A percentile compares a stretch with the other conserved stretches of the same genome.
phyloP scores from a whole-genome alignment of 2,888 invertebrate genomes.

The Ectemnius continuus region DNA sequence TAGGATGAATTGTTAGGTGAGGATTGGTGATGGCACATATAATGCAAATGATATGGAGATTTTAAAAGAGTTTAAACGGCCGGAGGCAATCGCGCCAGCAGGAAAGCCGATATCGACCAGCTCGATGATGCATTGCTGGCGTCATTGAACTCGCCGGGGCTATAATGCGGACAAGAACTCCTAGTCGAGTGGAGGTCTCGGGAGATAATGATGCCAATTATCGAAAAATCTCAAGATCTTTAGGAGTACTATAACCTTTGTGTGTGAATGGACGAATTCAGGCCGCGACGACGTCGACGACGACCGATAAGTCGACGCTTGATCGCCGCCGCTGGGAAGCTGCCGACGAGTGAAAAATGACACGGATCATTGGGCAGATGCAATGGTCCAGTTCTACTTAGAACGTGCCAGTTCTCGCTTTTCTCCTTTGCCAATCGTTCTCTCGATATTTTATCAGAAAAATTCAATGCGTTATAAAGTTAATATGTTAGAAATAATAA shows the following conservation, averaged over 20 bases:
- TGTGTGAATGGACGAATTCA: conserved; percentile 17
- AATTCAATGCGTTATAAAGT: too few species aligned
- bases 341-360: too few species aligned
- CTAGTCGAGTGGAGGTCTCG: conserved; percentile 8
- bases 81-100: background rate
- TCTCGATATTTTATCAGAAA: too few species aligned
- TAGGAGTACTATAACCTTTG: conserved; percentile 20
- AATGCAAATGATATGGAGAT: too few species aligned
- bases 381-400: background rate
- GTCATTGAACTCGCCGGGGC: background rate
- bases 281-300: conserved; percentile 8
- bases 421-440: too few species aligned
- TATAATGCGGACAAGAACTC: background rate
- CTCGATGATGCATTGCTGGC: background rate
- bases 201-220: conserved; percentile 48
- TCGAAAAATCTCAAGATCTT: conserved; percentile 35
- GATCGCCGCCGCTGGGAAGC: too few species aligned
- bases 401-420: too few species aligned
- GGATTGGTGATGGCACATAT: too few species aligned
- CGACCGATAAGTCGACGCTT: too few species aligned
- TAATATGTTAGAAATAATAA: too few species aligned
- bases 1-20: too few species aligned
- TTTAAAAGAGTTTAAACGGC: background rate
- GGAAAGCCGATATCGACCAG: background rate
- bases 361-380: background rate